These are phyloP conservation scores for Acanthococcus lagerstroemiae DNA, from an alignment of 2,888 invertebrate genomes.

Conservation along the genomic window DNA sequence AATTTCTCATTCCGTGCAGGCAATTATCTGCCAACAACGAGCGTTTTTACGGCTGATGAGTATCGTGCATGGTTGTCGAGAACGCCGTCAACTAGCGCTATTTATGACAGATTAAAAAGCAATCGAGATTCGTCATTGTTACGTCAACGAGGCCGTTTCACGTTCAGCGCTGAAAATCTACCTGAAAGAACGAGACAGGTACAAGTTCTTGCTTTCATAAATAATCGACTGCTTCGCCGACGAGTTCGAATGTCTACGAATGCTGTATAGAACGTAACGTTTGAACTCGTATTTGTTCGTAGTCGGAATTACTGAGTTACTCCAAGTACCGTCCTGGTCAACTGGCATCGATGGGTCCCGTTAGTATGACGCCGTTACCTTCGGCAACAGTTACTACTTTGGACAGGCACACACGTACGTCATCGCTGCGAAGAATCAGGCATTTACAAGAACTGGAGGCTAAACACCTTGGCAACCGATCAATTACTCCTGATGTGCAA, in stretches of 20 bases:
- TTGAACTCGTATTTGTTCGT: background rate
- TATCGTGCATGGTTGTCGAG: slow-evolving; percentile 87
- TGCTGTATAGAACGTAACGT: background rate
- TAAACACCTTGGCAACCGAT: slow-evolving; percentile 39
- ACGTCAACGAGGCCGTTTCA: slow-evolving; percentile 63
- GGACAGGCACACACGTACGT: slow-evolving; percentile 46
- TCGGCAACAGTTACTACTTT: slow-evolving; percentile 34
- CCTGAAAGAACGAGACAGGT: slow-evolving; percentile 46
- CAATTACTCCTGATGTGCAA: slow-evolving; percentile 33
- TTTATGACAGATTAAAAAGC: slow-evolving; percentile 80
- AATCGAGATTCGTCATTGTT: slow-evolving; percentile 57
- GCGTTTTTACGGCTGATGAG: slow-evolving; percentile 78
- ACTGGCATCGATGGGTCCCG: slow-evolving; percentile 37
- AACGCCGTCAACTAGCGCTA: slow-evolving; percentile 73
- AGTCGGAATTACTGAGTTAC: slow-evolving; percentile 42
- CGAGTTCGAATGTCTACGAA: background rate
- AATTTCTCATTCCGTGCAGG: slow-evolving; percentile 4
- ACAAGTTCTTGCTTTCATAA: too few relatives aligned
- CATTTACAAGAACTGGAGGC: slow-evolving; percentile 64
- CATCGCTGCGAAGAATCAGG: slow-evolving; percentile 68
- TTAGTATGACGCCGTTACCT: slow-evolving; percentile 32
- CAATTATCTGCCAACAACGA: slow-evolving; percentile 39
- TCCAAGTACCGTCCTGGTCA: slow-evolving; percentile 38
- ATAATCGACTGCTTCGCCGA: background rate
- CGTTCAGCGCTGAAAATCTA: slow-evolving; percentile 79